Evolutionary conservation across 2,797 vertebrate species (phyloP).

Genomic region (Argya squamiceps): DNA sequence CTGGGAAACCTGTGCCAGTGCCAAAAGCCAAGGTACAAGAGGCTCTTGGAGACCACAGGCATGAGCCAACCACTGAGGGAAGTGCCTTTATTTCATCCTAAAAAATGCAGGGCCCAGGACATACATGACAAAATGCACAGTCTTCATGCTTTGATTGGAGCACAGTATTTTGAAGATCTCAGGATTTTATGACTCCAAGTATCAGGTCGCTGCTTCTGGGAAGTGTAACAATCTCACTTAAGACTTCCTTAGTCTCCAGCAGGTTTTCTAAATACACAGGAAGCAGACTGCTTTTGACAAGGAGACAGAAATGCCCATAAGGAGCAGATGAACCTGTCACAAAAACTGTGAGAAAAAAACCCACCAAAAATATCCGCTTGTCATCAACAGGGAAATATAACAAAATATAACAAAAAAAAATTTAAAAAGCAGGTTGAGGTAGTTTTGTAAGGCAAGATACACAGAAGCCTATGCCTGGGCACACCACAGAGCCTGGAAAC

Average conservation of each 20-base stretch:
- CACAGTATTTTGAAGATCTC: background rate
- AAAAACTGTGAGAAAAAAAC: background rate
- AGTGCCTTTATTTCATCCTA: background rate
- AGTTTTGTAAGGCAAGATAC: background rate
- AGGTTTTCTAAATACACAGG: background rate
- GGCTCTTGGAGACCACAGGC: background rate
- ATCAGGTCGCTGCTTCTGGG: background rate
- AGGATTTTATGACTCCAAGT: background rate
- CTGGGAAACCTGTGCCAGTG: background rate
- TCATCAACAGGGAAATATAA: background rate
- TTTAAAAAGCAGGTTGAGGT: background rate
- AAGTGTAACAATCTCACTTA: background rate
- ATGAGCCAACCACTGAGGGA: background rate
- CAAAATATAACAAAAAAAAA: background rate
- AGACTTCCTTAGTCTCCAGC: background rate
- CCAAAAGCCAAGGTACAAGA: background rate
- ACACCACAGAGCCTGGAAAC: background rate
- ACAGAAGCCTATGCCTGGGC: background rate
- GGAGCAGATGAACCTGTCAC: background rate
- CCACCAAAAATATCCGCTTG: background rate
- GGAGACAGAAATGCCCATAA: background rate
- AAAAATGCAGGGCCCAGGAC: background rate
- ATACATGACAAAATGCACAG: accelerated
- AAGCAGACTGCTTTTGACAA: background rate
- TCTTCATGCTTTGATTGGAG: background rate